phyloP scores from a whole-genome alignment of 35 echinoderm and acorn worm species.

The Nesometra sesokonis region DNA sequence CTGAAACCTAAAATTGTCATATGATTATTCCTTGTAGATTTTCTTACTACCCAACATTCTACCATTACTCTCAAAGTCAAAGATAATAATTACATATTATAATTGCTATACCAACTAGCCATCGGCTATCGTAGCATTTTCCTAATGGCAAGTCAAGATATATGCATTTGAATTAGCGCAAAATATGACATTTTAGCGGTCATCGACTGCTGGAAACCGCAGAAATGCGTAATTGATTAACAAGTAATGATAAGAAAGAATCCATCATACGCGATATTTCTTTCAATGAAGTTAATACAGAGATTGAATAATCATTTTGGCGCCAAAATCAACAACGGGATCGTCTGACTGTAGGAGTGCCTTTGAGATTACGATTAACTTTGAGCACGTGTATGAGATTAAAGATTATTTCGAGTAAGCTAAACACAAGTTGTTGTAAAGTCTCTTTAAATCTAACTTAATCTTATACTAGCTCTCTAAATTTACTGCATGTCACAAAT shows the following conservation, averaged over 20 bases:
- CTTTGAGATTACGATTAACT: not conserved
- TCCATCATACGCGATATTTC: not conserved
- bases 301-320: not conserved
- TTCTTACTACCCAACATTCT: too few relatives aligned
- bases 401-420: too few relatives aligned
- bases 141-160: not conserved
- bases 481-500: not conserved
- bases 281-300: not conserved
- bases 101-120: not conserved
- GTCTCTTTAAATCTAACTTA: not conserved
- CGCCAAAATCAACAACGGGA: not conserved
- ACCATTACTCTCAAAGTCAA: too few relatives aligned
- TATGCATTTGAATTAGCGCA: not conserved
- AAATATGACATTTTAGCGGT: not conserved
- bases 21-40: too few relatives aligned
- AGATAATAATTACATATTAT: not conserved
- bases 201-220: not conserved
- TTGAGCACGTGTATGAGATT: not conserved
- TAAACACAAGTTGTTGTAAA: too few relatives aligned
- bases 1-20: too few relatives aligned
- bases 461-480: not conserved
- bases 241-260: not conserved
- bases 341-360: not conserved
- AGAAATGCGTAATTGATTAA: not conserved
- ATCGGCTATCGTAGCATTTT: not conserved